phyloP scores from a whole-genome alignment of 2,797 vertebrate species.

The Allobates femoralis region DNA sequence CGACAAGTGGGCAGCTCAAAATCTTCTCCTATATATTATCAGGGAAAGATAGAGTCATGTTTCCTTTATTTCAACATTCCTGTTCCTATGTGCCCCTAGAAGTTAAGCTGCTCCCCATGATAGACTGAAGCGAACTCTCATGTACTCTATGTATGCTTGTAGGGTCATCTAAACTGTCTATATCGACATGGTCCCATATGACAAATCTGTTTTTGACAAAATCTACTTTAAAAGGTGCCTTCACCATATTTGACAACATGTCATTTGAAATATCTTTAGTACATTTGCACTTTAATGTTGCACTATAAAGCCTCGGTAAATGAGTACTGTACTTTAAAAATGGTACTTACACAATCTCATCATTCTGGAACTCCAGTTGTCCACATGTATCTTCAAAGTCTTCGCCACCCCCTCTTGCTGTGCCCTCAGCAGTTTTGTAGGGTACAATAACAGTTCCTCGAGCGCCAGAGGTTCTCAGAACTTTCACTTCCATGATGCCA shows the following conservation, averaged over 20 bases:
- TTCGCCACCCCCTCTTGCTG: slow-evolving; percentile 91
- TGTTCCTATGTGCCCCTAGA: not conserved
- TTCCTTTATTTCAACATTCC: not conserved
- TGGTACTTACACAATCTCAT: slow-evolving; percentile 93
- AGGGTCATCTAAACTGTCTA: not conserved
- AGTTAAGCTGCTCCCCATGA: not conserved
- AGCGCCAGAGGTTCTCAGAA: slow-evolving; percentile 87
- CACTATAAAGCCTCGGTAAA: not conserved
- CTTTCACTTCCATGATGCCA: slow-evolving; percentile 93
- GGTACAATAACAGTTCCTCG: slow-evolving; percentile 91
- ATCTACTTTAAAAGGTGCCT: not conserved
- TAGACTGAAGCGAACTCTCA: not conserved
- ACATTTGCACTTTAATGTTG: not conserved
- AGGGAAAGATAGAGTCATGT: not conserved
- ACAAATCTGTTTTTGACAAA: not conserved
- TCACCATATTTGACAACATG: not conserved
- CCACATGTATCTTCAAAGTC: slow-evolving; percentile 95
- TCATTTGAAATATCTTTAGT: not conserved
- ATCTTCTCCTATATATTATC: not conserved
- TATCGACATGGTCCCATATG: not conserved
- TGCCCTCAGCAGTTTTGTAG: slow-evolving; percentile 89
- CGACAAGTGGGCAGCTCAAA: not conserved
- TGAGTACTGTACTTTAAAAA: not conserved
- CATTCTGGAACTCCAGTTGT: slow-evolving; percentile 93
- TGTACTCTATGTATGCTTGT: not conserved